These are phyloP conservation scores for Drosophila diplacantha DNA, from an alignment of 2,888 invertebrate species.

Conservation along the genomic window DNA sequence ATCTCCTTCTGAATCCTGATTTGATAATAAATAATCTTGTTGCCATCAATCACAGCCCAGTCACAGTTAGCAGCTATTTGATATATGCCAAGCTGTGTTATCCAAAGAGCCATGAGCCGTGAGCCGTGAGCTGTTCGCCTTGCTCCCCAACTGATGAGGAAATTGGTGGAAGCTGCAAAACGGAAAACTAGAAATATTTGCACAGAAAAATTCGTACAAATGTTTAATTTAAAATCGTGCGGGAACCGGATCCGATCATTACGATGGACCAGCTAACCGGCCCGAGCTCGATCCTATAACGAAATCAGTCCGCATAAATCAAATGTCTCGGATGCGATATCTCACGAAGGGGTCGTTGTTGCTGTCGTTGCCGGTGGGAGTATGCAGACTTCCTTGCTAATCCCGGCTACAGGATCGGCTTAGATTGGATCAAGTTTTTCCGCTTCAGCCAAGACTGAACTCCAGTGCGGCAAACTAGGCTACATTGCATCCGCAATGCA, in stretches of 20 bases:
- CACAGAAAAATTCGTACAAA: slow-evolving; percentile 21
- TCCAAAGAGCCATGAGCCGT: slow-evolving; percentile 1
- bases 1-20: slow-evolving; percentile 29
- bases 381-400: slow-evolving; percentile 33
- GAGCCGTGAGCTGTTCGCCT: slow-evolving; percentile 5
- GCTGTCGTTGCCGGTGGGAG: slow-evolving; percentile 22
- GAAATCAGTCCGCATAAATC: slow-evolving; percentile 29
- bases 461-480: slow-evolving; percentile 10
- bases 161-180: slow-evolving; percentile 12
- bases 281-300: slow-evolving; percentile 16
- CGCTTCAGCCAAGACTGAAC: background rate
- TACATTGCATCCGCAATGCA: slow-evolving; percentile 34
- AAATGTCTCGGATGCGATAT: slow-evolving; percentile 36
- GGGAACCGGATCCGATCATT: slow-evolving; percentile 32
- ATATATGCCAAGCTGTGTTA: slow-evolving; percentile 1
- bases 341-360: background rate
- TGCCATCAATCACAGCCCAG: slow-evolving; percentile 18
- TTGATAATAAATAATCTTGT: slow-evolving; percentile 28
- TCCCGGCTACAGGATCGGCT: slow-evolving; percentile 14
- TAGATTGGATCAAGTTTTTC: slow-evolving; percentile 11
- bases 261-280: slow-evolving; percentile 12
- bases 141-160: slow-evolving; percentile 20
- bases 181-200: slow-evolving; percentile 16
- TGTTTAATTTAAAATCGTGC: slow-evolving; percentile 29
- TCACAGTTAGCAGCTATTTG: slow-evolving; percentile 23